Evolutionary conservation across 2,113 vertebrate genomes (phyloP).

Genomic region (Thamnaconus septentrionalis): DNA sequence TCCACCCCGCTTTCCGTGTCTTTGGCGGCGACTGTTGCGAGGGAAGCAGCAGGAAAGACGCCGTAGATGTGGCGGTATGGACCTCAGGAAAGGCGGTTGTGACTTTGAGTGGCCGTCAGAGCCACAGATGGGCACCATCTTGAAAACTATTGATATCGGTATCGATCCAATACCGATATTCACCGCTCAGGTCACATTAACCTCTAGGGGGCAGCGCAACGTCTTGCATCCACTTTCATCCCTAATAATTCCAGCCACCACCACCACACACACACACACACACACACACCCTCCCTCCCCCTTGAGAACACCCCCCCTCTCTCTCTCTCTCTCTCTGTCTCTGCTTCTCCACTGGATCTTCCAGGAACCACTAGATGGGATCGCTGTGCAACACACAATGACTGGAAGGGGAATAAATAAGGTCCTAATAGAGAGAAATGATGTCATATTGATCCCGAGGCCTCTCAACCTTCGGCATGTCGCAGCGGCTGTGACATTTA

Average conservation of each 20-base stretch:
- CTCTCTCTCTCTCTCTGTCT: slow-evolving; percentile 27
- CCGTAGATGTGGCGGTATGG: too few species aligned
- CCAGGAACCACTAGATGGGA: not conserved
- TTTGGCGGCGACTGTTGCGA: too few species aligned
- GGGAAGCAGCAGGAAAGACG: too few species aligned
- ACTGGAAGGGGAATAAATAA: slow-evolving; percentile 70
- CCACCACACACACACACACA: slow-evolving; percentile 44
- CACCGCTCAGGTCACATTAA: slow-evolving; percentile 44
- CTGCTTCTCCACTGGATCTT: slow-evolving; percentile 16
- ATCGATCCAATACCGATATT: slow-evolving; percentile 21
- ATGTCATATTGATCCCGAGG: slow-evolving; percentile 67
- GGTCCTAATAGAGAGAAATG: slow-evolving; percentile 71
- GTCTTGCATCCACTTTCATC: slow-evolving; percentile 65
- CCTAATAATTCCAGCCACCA: slow-evolving; percentile 66
- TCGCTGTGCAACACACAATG: slow-evolving; percentile 30
- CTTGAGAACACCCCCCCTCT: slow-evolving; percentile 47
- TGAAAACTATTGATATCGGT: not conserved
- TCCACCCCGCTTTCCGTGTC: too few species aligned
- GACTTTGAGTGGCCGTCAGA: too few species aligned
- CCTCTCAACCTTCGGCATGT: slow-evolving; percentile 60
- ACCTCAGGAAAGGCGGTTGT: too few species aligned
- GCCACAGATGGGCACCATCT: too few species aligned
- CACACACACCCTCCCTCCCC: slow-evolving; percentile 63
- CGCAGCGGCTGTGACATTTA: slow-evolving; percentile 67
- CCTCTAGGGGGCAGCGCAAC: slow-evolving; percentile 51